Evolutionary conservation across 2,113 vertebrate genomes (phyloP), one percentile per base, ranked within the genome.

Genomic region (Mionectes macconnelli): DNA sequence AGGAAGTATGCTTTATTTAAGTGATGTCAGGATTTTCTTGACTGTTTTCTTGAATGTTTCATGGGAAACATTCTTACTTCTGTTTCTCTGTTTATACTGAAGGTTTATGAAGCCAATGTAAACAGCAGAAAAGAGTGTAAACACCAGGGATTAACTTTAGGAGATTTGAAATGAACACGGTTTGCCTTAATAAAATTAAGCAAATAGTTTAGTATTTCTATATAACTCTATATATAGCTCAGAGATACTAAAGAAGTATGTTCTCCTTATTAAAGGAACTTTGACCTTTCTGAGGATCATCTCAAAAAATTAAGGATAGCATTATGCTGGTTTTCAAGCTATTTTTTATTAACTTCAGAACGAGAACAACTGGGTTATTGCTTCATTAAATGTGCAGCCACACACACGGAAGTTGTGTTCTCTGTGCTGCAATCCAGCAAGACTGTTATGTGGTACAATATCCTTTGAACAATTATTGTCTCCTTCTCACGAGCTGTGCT

Each of bases 61-160:
- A 87, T 85, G 89, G 84, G 89, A 97, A 92, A 57, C 89, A 93
- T 57, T 50, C 40, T 92, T 84, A 53, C 8, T 74, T 52, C 35
- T 74, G 68, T 80, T 81, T 69, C 60, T 55, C 68, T 93, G 33
- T 84, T 95, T 76, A 86, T 52, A 57, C 20, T 82, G 53, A 89
- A 92, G 66, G 40, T 62, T 92, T 91, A 75, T 37, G 69, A 90
- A 94, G 93, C 76, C 84, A 96, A 68, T 64, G 44, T 84, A 92
- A 97, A 94, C 76, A 94, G 39, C 47, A 78, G 35, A 92, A 84
- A 84, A 31, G 6, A 94, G 28, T 23, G 17, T 53, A 89, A 94
- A 84, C 55, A 50, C 49, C 21, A 25, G 37, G 31, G 57, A 74
- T 78, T 79, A 87, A 78, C 42, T 89, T 76, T 14, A 39, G 19